phyloP scores from a whole-genome alignment of 2,113 vertebrate genomes.

The Thermophis baileyi region DNA sequence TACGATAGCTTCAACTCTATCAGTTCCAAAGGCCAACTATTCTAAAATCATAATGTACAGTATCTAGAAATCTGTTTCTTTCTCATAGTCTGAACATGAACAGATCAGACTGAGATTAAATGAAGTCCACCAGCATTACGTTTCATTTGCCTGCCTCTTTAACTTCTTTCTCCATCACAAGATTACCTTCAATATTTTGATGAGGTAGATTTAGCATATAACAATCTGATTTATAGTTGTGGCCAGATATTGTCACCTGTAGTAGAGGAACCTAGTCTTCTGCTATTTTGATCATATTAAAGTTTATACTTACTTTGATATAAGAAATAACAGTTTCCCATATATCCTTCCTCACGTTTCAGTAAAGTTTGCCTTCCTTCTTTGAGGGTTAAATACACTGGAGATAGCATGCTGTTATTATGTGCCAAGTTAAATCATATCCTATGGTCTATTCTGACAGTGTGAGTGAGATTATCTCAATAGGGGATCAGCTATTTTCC shows the following conservation, averaged over 20 bases:
- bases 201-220: neutral
- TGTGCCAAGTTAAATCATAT: neutral
- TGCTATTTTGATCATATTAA: neutral
- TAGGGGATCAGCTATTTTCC: neutral
- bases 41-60: neutral
- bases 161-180: neutral
- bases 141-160: neutral
- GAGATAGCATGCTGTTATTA: neutral
- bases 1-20: neutral
- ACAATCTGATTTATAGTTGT: neutral
- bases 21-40: neutral
- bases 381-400: neutral
- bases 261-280: neutral
- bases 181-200: neutral
- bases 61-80: neutral
- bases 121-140: neutral
- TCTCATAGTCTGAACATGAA: neutral
- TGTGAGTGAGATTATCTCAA: neutral
- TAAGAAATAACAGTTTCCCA: neutral
- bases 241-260: neutral
- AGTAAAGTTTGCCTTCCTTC: neutral
- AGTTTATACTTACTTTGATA: neutral
- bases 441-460: neutral
- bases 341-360: neutral
- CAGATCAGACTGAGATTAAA: neutral